Base-by-base conservation (phyloP, 2,797 vertebrate species). In the Poecilia picta region DNA sequence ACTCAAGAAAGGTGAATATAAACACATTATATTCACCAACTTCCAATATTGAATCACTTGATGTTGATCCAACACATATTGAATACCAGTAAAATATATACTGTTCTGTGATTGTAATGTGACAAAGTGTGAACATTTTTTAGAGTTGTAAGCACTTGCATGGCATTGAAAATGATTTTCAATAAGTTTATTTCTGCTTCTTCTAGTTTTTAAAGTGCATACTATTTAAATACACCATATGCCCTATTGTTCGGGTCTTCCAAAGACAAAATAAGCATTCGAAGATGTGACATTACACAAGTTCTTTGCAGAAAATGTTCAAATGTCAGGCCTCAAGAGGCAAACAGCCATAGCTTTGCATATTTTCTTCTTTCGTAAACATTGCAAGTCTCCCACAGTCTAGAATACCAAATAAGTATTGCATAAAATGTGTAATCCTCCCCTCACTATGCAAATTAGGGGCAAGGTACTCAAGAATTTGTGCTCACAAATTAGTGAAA, bases 401-500 rank as follows among this genome's bases (percentile, higher is more conserved):
- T 31, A 18, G 25, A 53, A 53, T 53, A 53, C 25, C 36, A 55
- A 70, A 23, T 51, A 72, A 45, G 11, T 70, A 57, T 55, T 33
- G 28, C 57, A 76, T 47, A 49, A 66, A 76, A 76, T 47, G 36
- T 66, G 66, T 47, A 33, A 31, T 72, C 64, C 53, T 18, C 25
- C 62, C 31, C n/a, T 51, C 64, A 70, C 25, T 43, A 71, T 66
- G 45, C 57, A 51, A 64, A 66, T 45, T 73, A 62, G 31, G 16
- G 62, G 62, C 64, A 49, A 79, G 36, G 59, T 47, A 68, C 20
- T 74, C 28, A 75, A 33, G 51, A 57, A 28, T 51, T 74, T 74
- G 70, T 41, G 47, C 45, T 23, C 23, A 73, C 66, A 73, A 75
- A 11, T 43, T 43, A 10, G 49, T 23, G 20, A 53, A 53, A 53